Evolutionary conservation across 2,797 vertebrate species (phyloP).

Genomic region (Odontamblyopus rebecca): DNA sequence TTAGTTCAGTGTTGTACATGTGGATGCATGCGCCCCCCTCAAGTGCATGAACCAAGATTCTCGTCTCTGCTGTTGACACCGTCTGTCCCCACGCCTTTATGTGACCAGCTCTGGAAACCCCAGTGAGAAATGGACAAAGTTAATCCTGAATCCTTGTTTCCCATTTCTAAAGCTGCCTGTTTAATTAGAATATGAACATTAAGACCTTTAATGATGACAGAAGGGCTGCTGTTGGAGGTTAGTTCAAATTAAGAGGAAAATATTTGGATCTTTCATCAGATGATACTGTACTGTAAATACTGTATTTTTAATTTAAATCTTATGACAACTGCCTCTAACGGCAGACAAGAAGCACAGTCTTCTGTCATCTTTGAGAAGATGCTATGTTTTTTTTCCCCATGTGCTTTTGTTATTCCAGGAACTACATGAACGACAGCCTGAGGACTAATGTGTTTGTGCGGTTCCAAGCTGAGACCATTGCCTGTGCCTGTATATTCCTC

Average conservation of each 20-base stretch:
- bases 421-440: slow-evolving; percentile 99
- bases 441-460: slow-evolving; percentile 98
- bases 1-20: slow-evolving; percentile 20
- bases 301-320: too few species aligned
- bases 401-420: slow-evolving; percentile 80
- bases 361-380: slow-evolving; percentile 55
- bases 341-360: background rate
- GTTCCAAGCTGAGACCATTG: slow-evolving; percentile 97
- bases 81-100: slow-evolving; percentile 45
- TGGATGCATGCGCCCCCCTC: slow-evolving; percentile 48
- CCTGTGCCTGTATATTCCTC: slow-evolving; percentile 98
- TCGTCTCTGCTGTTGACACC: slow-evolving; percentile 31
- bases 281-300: background rate
- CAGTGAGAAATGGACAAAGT: slow-evolving; percentile 91
- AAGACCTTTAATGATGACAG: background rate
- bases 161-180: background rate
- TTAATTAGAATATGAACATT: background rate
- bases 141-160: slow-evolving; percentile 70
- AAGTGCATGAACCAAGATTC: slow-evolving; percentile 49
- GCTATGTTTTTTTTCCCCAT: slow-evolving; percentile 66
- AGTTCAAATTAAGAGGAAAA: background rate
- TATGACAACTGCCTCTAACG: background rate
- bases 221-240: background rate
- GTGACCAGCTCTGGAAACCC: slow-evolving; percentile 65
- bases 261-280: background rate